Conservation (phyloP, 2,888 invertebrate species). For the Drosophila setosimentum region DNA sequence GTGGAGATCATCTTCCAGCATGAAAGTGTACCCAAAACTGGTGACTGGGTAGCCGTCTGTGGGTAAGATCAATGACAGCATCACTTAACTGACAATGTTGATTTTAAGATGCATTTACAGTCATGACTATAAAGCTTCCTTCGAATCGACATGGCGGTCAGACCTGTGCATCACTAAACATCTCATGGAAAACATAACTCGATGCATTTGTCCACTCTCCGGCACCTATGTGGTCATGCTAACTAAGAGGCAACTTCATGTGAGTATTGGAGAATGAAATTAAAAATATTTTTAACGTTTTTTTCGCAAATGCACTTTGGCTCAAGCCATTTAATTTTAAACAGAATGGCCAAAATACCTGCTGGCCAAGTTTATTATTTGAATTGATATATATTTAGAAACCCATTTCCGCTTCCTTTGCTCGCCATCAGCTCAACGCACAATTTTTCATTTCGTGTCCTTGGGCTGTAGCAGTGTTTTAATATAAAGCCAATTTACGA, state of each 20-base stretch:
- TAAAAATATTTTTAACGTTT: background rate
- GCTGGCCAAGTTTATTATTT: conserved; percentile 7
- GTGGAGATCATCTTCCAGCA: conserved; percentile 85
- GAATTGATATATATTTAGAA: background rate
- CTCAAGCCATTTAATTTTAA: conserved; percentile 27
- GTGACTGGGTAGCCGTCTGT: conserved; percentile 85
- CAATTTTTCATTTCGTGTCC: background rate
- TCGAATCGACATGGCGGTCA: conserved; percentile 88
- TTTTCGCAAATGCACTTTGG: background rate
- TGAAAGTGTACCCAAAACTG: conserved; percentile 81
- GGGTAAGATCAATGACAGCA: conserved; percentile 75
- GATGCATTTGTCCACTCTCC: conserved; percentile 88
- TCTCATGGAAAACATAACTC: conserved; percentile 86
- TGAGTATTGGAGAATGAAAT: conserved; percentile 78
- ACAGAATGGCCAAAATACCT: conserved; percentile 17
- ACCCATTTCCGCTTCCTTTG: background rate
- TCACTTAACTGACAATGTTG: background rate
- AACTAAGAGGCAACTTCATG: conserved; percentile 86
- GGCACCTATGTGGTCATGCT: conserved; percentile 89
- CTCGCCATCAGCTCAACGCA: background rate
- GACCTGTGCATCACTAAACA: conserved; percentile 87
- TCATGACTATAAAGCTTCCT: conserved; percentile 85
- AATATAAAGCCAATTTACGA: conserved; percentile 20
- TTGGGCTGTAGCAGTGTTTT: conserved; percentile 12
- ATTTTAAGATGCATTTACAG: conserved; percentile 48